Conservation (phyloP, 2,797 vertebrate genomes). For the Enteromius fasciolatus region DNA sequence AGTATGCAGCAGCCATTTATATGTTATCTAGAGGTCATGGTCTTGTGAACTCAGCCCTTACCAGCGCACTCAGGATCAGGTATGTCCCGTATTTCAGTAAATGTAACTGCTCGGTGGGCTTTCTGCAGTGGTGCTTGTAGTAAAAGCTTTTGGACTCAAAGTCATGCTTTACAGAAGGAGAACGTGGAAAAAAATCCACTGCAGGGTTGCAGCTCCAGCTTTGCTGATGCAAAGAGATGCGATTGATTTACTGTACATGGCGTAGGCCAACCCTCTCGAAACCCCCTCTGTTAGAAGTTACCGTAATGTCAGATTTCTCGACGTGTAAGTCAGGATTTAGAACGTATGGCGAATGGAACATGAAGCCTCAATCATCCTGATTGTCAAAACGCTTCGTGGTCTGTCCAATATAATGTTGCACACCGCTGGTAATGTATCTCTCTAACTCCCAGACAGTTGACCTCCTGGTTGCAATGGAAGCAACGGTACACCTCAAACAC, state of each 20-base stretch:
- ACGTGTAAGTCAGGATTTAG: constrained; percentile 27
- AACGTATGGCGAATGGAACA: constrained; percentile 27
- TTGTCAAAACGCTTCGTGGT: constrained; percentile 57
- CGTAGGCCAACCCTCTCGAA: constrained; percentile 36
- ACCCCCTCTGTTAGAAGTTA: constrained; percentile 13
- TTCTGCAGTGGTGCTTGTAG: constrained; percentile 22
- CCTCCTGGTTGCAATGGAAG: constrained; percentile 59
- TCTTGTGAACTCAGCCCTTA: background rate
- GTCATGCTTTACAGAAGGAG: constrained; percentile 22
- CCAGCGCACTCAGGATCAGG: background rate
- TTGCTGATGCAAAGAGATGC: constrained; percentile 56
- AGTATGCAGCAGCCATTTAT: constrained; percentile 20
- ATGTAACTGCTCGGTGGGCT: background rate
- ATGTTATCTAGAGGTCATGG: constrained; percentile 38
- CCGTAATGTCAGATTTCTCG: background rate
- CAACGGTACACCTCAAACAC: constrained; percentile 57
- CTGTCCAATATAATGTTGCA: constrained; percentile 61
- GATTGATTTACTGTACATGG: constrained; percentile 54
- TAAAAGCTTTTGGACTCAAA: background rate
- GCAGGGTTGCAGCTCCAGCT: constrained; percentile 54
- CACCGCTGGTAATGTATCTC: constrained; percentile 58
- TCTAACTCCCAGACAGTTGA: constrained; percentile 59
- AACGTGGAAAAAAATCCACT: constrained; percentile 17
- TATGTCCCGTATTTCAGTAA: background rate
- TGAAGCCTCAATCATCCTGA: constrained; percentile 52